Evolutionary conservation across 2,113 vertebrate genomes (phyloP).

Genomic region (Bombycilla garrulus): DNA sequence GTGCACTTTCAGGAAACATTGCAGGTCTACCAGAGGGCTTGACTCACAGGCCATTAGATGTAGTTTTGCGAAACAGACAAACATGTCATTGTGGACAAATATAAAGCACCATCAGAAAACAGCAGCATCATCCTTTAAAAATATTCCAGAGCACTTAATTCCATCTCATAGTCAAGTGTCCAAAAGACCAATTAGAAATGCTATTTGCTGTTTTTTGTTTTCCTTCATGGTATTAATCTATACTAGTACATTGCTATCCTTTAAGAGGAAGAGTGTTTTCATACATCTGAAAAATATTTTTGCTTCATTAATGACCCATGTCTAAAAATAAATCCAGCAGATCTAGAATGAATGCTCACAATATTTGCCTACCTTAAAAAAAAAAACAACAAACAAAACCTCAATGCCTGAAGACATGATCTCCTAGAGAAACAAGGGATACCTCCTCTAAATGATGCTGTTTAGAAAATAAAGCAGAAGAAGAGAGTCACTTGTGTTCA

Average conservation of each 20-base stretch:
- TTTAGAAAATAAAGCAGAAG: background rate
- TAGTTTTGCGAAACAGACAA: background rate
- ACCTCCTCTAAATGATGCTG: background rate
- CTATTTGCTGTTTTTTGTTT: constrained; percentile 4
- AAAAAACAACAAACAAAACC: background rate
- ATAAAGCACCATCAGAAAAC: constrained; percentile 13
- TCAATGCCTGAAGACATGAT: background rate
- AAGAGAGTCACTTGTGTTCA: background rate
- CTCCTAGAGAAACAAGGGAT: background rate
- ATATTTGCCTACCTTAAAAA: background rate
- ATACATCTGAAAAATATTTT: background rate
- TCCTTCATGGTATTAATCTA: background rate
- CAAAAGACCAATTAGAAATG: background rate
- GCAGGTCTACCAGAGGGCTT: background rate
- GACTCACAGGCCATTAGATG: background rate
- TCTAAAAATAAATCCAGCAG: constrained; percentile 20
- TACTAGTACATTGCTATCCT: background rate
- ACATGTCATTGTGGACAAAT: background rate
- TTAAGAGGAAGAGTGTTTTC: constrained; percentile 15
- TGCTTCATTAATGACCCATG: background rate
- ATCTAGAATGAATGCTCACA: background rate
- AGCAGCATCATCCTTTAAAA: background rate
- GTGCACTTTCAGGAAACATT: background rate
- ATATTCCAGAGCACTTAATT: constrained; percentile 10
- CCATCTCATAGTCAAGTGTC: background rate